phyloP scores from a whole-genome alignment of 2,113 vertebrate genomes.

The Centropristis striata region DNA sequence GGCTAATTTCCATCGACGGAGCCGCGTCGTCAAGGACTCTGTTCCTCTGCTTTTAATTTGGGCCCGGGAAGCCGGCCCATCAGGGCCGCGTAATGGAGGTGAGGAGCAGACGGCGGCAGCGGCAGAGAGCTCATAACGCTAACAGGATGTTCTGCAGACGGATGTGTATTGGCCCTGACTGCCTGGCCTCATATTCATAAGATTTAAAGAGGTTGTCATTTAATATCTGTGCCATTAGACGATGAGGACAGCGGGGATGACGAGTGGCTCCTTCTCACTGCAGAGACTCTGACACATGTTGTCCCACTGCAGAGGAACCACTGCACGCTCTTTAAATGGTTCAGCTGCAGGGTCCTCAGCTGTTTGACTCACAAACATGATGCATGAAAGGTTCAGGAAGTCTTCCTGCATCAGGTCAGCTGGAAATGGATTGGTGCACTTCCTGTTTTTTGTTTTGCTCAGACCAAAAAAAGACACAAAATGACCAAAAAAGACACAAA shows the following conservation, averaged over 20 bases:
- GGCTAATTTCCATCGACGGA: conserved; percentile 73
- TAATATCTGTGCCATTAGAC: conserved; percentile 72
- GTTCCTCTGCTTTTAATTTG: conserved; percentile 77
- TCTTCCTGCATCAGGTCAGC: too few relatives aligned
- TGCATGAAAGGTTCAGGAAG: too few relatives aligned
- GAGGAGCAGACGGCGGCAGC: conserved; percentile 70
- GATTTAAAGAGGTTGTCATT: conserved; percentile 76
- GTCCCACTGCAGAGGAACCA: not conserved
- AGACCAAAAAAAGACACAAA: too few relatives aligned
- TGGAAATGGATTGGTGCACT: too few relatives aligned
- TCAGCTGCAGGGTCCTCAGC: too few relatives aligned
- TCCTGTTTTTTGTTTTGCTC: too few relatives aligned
- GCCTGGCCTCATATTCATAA: conserved; percentile 72
- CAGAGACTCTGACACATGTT: not conserved
- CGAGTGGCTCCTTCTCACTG: conserved; percentile 1
- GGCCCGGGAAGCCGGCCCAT: conserved; percentile 75
- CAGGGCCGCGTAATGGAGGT: conserved; percentile 69
- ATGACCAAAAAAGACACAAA: too few relatives aligned
- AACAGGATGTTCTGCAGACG: conserved; percentile 77
- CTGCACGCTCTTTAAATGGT: too few relatives aligned
- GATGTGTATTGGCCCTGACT: conserved; percentile 72
- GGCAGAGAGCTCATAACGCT: conserved; percentile 69
- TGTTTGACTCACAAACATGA: too few relatives aligned
- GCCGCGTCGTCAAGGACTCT: conserved; percentile 74
- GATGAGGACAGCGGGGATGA: conserved; percentile 60